A percentile compares a stretch with the other conserved stretches of the same genome.
These are phyloP conservation scores for Muricea muricata DNA, from an alignment of 92 coral and sea anemone genomes.

Conservation along the genomic window DNA sequence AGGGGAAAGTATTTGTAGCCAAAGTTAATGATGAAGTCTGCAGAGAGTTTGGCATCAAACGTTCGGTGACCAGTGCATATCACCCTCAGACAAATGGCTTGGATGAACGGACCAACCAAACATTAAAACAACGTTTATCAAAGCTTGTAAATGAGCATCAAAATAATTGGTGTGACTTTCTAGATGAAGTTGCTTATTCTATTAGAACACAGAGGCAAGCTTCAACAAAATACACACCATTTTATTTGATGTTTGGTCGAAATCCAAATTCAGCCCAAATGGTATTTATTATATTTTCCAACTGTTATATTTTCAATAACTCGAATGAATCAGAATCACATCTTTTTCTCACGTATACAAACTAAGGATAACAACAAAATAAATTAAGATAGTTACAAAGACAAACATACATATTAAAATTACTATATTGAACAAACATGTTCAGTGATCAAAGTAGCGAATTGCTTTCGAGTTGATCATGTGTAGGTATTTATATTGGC, in stretches of 20 bases:
- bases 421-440: too few species aligned
- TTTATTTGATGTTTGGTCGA: constrained; percentile 51
- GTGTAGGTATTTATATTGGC: too few species aligned
- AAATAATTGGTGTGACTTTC: constrained; percentile 25
- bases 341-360: neutral
- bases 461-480: too few species aligned
- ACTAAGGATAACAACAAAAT: too few species aligned
- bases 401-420: too few species aligned
- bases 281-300: neutral
- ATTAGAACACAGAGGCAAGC: constrained; percentile 49
- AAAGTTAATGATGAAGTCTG: constrained; percentile 21
- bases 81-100: constrained; percentile 20
- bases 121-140: constrained; percentile 20
- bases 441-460: too few species aligned
- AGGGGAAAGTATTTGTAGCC: constrained; percentile 6
- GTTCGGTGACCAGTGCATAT: constrained; percentile 31
- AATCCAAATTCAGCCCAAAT: constrained; percentile 30
- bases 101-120: constrained; percentile 16
- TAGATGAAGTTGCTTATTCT: constrained; percentile 21
- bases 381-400: too few species aligned
- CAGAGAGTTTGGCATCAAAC: constrained; percentile 27
- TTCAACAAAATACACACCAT: constrained; percentile 63
- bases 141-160: constrained; percentile 21
- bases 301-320: neutral
- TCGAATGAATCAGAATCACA: neutral